Base-by-base conservation (phyloP, 2,113 vertebrate species). In the Symphodus melops region DNA sequence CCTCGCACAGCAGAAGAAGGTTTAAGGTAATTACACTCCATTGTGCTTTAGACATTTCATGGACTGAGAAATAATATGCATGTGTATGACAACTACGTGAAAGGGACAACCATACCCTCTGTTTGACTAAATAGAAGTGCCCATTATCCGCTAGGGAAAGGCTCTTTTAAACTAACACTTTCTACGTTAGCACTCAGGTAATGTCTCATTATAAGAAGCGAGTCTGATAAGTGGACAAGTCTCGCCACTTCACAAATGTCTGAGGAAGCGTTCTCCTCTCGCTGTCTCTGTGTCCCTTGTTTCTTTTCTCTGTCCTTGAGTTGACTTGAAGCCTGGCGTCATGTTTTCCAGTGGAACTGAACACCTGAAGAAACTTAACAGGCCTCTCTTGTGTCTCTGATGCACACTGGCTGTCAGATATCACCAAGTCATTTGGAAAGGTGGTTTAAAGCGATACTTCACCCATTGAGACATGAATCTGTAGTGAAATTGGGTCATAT, bases 1-100 rank as follows among this genome's bases (percentile, higher is more conserved):
- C 77, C 86, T 87, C 86, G 87, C 88, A 39, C 37, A 20, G 88
- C 88, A 87, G 56, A 69, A 78, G 80, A 85, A 80, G 82, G 85
- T 86, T 90, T 91, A 87, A 77, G 83, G 86, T 90, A 92, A 91
- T 91, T 86, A 89, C 23, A 87, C 86, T 81, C 74, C 67, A 67
- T 85, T 81, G 68, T 80, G 77, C 72, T 85, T 82, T 68, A 88
- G 84, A 90, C 89, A 83, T 67, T 80, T 82, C 70, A 75, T 82
- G 83, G 83, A 71, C 70, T 3, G 1, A 55, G 72, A 88, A 88
- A 87, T 90, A 91, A 91, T 92, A 74, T 75, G 88, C 83, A 92
- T 9, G 60, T 89, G 81, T 57, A 75, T 41, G 55, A 48, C 77
- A 75, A 62, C 70, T 72, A 88, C 80, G 88, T 60, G 75, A 84